Evolutionary conservation across 2,113 vertebrate species (phyloP).

Genomic region (Anser brachyrhynchus): DNA sequence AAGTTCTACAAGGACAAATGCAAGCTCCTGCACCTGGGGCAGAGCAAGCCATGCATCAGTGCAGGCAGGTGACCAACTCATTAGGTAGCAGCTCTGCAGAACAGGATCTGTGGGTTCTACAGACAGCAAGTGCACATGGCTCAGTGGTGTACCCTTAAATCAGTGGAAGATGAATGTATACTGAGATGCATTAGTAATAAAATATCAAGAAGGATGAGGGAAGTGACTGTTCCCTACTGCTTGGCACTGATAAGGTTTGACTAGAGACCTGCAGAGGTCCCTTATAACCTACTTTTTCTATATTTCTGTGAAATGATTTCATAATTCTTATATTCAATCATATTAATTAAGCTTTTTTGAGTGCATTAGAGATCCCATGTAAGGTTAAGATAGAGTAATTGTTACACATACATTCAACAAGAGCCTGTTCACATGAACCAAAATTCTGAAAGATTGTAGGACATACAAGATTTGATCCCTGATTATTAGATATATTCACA

Average conservation of each 20-base stretch:
- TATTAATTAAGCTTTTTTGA: neutral
- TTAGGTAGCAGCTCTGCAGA: neutral
- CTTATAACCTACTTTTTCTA: neutral
- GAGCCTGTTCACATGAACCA: neutral
- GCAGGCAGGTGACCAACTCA: fast-evolving
- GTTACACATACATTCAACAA: neutral
- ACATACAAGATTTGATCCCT: neutral
- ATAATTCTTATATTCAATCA: neutral
- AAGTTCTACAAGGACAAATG: neutral
- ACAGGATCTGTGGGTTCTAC: neutral
- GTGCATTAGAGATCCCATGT: neutral
- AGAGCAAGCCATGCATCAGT: neutral
- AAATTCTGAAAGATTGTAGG: neutral
- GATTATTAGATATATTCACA: neutral
- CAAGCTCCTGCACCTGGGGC: neutral
- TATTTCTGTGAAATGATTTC: neutral
- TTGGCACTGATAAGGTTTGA: neutral
- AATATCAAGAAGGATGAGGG: neutral
- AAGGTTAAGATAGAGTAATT: neutral
- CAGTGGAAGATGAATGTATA: neutral
- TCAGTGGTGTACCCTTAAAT: neutral
- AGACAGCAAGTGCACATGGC: neutral
- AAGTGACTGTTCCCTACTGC: neutral
- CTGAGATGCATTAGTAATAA: neutral
- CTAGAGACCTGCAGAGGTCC: neutral